Percentiles rank a stretch among this genome's conserved stretches.
phyloP scores from a whole-genome alignment of 2,113 vertebrate genomes.

The Ceyx cyanopectus region DNA sequence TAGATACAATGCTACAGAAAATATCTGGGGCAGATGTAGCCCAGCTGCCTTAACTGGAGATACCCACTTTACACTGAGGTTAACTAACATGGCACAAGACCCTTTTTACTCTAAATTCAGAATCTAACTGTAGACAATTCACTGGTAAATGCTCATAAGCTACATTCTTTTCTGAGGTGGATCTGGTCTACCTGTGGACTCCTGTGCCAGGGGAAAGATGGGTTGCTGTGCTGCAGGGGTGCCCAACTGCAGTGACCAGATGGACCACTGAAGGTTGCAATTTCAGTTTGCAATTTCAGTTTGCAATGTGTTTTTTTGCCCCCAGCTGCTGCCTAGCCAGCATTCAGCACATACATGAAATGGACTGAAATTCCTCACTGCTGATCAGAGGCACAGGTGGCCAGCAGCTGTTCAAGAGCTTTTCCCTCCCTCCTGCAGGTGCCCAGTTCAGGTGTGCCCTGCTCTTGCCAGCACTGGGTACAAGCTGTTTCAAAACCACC shows the following conservation, averaged over 20 bases:
- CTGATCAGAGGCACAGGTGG: background rate
- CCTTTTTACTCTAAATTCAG: background rate
- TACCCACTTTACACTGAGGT: background rate
- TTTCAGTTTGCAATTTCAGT: background rate
- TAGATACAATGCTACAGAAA: background rate
- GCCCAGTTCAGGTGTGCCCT: background rate
- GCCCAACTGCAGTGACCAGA: background rate
- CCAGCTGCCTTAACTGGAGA: background rate
- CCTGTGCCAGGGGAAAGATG: background rate
- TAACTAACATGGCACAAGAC: background rate
- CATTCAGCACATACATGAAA: background rate
- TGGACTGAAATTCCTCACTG: background rate
- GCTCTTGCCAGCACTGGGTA: fast-evolving
- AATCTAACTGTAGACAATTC: background rate
- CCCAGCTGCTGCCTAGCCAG: background rate
- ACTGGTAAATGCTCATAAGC: background rate
- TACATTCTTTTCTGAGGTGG: background rate
- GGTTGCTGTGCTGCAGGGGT: background rate
- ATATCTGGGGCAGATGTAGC: background rate
- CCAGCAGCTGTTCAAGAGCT: background rate
- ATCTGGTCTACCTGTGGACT: background rate
- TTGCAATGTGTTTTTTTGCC: fast-evolving
- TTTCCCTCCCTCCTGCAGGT: background rate
- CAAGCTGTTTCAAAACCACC: slow-evolving; percentile 6
- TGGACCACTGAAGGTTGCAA: background rate